phyloP scores from a whole-genome alignment of 2,888 invertebrate genomes.

The Clostera curtula region DNA sequence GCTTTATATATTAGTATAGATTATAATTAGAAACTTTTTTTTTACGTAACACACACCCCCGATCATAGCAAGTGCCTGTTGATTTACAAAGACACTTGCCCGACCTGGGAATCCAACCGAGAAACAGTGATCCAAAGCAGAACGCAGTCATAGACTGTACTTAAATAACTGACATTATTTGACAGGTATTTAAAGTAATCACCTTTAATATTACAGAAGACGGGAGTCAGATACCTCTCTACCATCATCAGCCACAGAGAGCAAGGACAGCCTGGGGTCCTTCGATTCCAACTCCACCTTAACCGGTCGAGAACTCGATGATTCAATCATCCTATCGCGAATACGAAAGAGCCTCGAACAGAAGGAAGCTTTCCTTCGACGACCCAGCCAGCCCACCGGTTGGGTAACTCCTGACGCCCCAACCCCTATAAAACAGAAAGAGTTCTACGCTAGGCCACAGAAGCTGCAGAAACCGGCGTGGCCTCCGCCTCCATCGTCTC shows the following conservation, averaged over 20 bases:
- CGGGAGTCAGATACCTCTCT: slow-evolving; percentile 77
- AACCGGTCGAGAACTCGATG: slow-evolving; percentile 80
- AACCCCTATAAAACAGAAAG: slow-evolving; percentile 76
- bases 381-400: slow-evolving; percentile 80
- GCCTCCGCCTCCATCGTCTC: slow-evolving; percentile 76
- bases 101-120: no score
- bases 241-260: slow-evolving; percentile 78
- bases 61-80: no score
- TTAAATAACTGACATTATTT: no score
- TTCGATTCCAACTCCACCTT: slow-evolving; percentile 81
- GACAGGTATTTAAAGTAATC: neutral
- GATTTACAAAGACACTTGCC: no score
- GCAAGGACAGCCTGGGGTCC: slow-evolving; percentile 80
- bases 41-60: no score
- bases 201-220: slow-evolving; percentile 40
- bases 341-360: slow-evolving; percentile 90
- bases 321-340: slow-evolving; percentile 83
- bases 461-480: slow-evolving; percentile 82
- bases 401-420: slow-evolving; percentile 71
- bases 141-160: no score
- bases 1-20: no score
- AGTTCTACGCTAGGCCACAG: slow-evolving; percentile 87
- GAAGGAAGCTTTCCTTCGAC: slow-evolving; percentile 90
- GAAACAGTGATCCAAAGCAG: no score
- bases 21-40: no score